Conservation (phyloP, 2,113 vertebrate genomes). For the Anser cygnoides region DNA sequence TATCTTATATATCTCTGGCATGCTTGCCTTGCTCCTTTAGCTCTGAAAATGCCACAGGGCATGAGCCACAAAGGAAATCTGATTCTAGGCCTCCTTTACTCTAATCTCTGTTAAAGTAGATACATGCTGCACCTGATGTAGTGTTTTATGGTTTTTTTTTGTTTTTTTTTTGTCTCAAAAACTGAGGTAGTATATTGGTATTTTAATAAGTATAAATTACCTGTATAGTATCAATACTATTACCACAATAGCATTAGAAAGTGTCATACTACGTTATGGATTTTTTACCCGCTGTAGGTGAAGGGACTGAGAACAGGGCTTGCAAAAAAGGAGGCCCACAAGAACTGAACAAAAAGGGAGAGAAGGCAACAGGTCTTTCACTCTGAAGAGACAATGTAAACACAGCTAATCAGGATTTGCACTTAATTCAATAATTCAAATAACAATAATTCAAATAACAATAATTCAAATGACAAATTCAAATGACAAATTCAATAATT, state of each 20-base stretch:
- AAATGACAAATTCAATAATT: not conserved
- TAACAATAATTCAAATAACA: not conserved
- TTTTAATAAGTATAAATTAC: not conserved
- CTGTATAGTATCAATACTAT: not conserved
- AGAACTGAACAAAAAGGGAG: not conserved
- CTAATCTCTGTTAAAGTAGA: not conserved
- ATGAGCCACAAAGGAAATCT: not conserved
- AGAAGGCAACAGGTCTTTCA: not conserved
- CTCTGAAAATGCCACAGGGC: not conserved
- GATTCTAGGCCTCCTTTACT: not conserved
- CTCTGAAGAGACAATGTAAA: not conserved
- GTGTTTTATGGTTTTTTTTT: not conserved
- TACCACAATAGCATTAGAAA: not conserved
- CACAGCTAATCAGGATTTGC: not conserved
- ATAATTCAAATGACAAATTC: not conserved
- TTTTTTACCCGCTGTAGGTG: not conserved
- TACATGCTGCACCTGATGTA: not conserved
- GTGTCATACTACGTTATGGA: not conserved
- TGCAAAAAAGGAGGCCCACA: not conserved
- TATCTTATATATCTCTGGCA: not conserved
- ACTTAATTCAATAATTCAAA: not conserved
- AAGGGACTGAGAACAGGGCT: not conserved
- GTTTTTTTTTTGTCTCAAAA: not conserved
- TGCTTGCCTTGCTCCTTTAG: not conserved
- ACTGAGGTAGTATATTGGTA: not conserved